Base-by-base conservation (phyloP, 2,888 invertebrate species). In the Diplolepis rosae region DNA sequence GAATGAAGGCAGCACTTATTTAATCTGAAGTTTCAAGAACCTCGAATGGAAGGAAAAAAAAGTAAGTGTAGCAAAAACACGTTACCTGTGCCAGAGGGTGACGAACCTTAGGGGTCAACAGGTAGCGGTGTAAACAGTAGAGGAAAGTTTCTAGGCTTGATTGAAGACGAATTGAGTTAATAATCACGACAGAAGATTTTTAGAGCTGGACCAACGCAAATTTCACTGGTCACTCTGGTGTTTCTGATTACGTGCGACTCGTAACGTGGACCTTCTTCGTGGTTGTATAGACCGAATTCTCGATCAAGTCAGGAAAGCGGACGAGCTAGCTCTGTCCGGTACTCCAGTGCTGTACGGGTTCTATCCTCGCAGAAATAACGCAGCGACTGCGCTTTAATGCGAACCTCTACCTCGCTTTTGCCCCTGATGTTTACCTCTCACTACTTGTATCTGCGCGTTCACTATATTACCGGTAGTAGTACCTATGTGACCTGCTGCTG, bases 251-350 rank as follows among this genome's bases (percentile, higher is more conserved):
- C 24, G 35, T 56, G 24, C 5, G 13, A 35, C 5, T 1, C n/a
- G 1, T 7, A 7, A 28, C n/a, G 15, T 28, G 7, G 11, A n/a
- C n/a, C 11, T 24, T 2, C 13, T 22, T 35, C 4, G 9, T 18
- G 9, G 56, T 18, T 56, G 56, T 35, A 9, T 7, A 27, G 22
- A 32, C 39, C 18, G 22, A 30, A n/a, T 50, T 56, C 28, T 35
- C 68, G 68, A 61, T 18, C 61, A 61, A 61, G 30, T 69, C 75
- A 50, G 65, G 72, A 73, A 52, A 73, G 70, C 66, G 67, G 69
- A 61, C 73, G 73, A 77, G 77, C 75, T 77, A 87, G 87, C 88
- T 87, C 87, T 87, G 88, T 84, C 87, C 87, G 87, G 87, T 87
- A 79, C 87, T 84, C 79, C 79, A 81, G 76, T 81, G 70, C 82